phyloP scores from a whole-genome alignment of 2,888 invertebrate species.

The Troides oblongomaculatus region DNA sequence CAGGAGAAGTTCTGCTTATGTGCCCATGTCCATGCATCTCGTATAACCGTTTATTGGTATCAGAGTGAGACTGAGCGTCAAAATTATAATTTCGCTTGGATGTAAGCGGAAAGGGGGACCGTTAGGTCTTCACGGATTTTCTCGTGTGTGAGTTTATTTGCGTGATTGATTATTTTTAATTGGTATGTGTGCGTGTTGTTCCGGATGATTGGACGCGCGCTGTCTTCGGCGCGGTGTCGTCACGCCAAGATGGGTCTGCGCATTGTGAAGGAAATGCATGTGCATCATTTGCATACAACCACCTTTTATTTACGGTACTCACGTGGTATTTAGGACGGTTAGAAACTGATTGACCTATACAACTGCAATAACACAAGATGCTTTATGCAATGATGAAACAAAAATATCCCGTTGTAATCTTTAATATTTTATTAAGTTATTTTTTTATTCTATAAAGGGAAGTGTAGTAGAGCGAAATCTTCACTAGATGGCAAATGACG shows the following conservation, averaged over 20 bases:
- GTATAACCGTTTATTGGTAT: neutral
- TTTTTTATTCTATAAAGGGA: too few species aligned
- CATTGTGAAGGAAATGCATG: conserved; percentile 39
- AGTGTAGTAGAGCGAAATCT: too few species aligned
- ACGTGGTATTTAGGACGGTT: conserved; percentile 49
- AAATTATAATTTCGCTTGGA: conserved; percentile 35
- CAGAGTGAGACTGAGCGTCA: conserved; percentile 31
- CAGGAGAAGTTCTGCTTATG: too few species aligned
- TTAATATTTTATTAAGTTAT: too few species aligned
- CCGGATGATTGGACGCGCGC: conserved; percentile 49
- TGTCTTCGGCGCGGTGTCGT: conserved; percentile 40
- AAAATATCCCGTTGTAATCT: neutral
- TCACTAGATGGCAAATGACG: too few species aligned
- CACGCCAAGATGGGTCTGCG: conserved; percentile 46
- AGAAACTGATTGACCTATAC: conserved; percentile 23
- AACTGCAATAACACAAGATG: conserved; percentile 12
- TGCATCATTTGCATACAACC: conserved; percentile 47
- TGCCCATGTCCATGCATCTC: too few species aligned
- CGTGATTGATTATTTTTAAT: conserved; percentile 56
- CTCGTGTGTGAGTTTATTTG: conserved; percentile 36
- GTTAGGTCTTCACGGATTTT: conserved; percentile 23
- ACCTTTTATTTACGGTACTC: conserved; percentile 46
- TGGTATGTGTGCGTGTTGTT: conserved; percentile 48
- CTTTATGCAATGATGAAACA: conserved; percentile 1
- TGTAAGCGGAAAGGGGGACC: conserved; percentile 27